Base-by-base conservation (phyloP, 1,140 invertebrate species). In the Hycleus phaleratus region DNA sequence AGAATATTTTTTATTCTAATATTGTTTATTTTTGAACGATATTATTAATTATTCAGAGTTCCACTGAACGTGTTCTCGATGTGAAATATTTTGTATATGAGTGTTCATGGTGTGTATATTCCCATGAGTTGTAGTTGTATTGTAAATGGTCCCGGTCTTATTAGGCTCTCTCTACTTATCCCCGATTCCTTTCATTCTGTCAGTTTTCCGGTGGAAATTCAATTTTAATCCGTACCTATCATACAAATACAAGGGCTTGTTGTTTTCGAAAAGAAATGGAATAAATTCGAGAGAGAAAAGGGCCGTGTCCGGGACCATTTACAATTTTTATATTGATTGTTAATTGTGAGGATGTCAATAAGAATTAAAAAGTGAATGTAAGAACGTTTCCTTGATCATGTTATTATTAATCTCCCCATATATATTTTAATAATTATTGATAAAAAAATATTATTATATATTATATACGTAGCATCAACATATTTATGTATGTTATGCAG, bases 51-150 rank as follows among this genome's bases (percentile, higher is more conserved):
- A 64, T 67, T 69, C 62, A 60, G 65, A 69, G 65, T 72, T 73
- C 71, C 70, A 73, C 70, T 70, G 69, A 71, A 72, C 71, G 71
- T 73, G 71, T 73, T 72, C 71, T 73, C 69, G 69, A 71, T 71
- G 66, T 72, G 65, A 69, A 69, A 71, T 71, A 70, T 69, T 61
- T 62, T 58, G 62, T 64, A 58, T 63, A 43, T 65, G 63, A 61
- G 62, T 67, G 65, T 67, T 63, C 60, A 65, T 69, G 63, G 63
- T 64, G 60, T 67, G 60, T 68, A 61, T 66, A 63, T 55, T 57
- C 54, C 55, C 55, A 63, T 63, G 50, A 56, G 42, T 56, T 49
- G 53, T 56, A 46, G 26, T 51, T 52, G 52, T 53, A 26, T 32
- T 32, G 32, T 32, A 46, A 43, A 45, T 53, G 51, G 3, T 53